A percentile compares a stretch with the other conserved stretches of the same genome.
Conservation (phyloP, 2,113 vertebrate species). For the Podarcis raffonei region DNA sequence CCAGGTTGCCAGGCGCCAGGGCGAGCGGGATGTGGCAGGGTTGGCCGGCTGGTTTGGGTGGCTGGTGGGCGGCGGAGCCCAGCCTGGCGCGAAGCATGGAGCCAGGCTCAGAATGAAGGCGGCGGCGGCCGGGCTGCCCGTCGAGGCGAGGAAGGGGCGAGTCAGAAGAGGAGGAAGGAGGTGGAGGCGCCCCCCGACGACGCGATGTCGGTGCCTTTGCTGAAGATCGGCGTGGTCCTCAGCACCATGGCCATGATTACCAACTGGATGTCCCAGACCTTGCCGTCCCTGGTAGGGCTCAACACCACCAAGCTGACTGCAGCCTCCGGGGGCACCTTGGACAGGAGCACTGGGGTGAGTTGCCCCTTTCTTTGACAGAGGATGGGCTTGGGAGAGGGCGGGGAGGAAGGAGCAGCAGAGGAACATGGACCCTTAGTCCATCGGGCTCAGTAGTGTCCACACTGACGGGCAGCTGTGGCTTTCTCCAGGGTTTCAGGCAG, state of each 20-base stretch:
- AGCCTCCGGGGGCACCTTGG: constrained; percentile 87
- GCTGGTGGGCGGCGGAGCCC: constrained; percentile 71
- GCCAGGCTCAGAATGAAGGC: constrained; percentile 84
- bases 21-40: constrained; percentile 36
- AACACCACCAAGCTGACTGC: constrained; percentile 92
- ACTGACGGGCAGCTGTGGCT: not conserved
- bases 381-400: not conserved
- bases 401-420: not conserved
- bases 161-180: not conserved
- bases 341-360: constrained; percentile 96
- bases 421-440: not conserved
- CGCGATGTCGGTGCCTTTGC: constrained; percentile 92
- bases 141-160: not conserved
- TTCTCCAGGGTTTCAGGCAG: not conserved
- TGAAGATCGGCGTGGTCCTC: constrained; percentile 97
- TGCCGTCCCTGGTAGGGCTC: constrained; percentile 95
- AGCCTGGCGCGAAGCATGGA: constrained; percentile 78
- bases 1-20: constrained; percentile 23
- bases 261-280: constrained; percentile 99
- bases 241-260: constrained; percentile 99
- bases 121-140: constrained; percentile 69
- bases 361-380: too few relatives aligned
- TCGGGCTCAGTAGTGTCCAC: too few relatives aligned
- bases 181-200: not conserved
- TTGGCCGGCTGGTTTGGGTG: constrained; percentile 45